Conservation (phyloP, 2,113 vertebrate genomes). For the Australoheros scitulus region DNA sequence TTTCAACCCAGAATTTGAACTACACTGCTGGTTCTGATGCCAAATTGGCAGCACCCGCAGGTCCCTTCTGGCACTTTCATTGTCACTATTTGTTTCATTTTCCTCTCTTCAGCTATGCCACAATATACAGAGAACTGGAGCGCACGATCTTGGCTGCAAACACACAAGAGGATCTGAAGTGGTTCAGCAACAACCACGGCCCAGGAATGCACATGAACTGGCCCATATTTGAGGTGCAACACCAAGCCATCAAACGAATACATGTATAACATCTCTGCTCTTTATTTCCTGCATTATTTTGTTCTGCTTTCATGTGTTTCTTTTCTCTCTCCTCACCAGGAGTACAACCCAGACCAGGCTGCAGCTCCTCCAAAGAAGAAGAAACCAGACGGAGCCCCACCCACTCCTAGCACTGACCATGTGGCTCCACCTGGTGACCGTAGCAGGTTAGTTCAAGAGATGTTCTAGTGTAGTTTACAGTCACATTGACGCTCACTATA, state of each 20-base stretch:
- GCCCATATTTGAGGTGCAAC: slow-evolving; percentile 94
- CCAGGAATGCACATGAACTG: slow-evolving; percentile 98
- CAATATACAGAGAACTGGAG: slow-evolving; percentile 94
- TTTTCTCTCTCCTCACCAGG: slow-evolving; percentile 75
- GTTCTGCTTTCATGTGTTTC: not conserved
- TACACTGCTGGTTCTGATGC: slow-evolving; percentile 9
- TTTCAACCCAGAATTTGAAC: slow-evolving; percentile 37
- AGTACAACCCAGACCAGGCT: slow-evolving; percentile 94
- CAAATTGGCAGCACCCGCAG: slow-evolving; percentile 44
- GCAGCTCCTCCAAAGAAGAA: slow-evolving; percentile 88
- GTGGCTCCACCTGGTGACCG: slow-evolving; percentile 89
- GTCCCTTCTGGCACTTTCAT: slow-evolving; percentile 34
- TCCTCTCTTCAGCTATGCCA: slow-evolving; percentile 83
- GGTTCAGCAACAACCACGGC: slow-evolving; percentile 95
- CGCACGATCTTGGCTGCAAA: slow-evolving; percentile 90
- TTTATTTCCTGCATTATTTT: not conserved
- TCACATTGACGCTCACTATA: not conserved
- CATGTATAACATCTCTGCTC: not conserved
- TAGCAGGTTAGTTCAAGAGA: slow-evolving; percentile 82
- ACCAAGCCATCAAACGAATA: not conserved
- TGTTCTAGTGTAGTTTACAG: not conserved
- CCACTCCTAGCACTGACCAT: slow-evolving; percentile 84
- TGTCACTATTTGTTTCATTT: slow-evolving; percentile 45
- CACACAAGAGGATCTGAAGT: slow-evolving; percentile 96
- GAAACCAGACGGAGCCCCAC: slow-evolving; percentile 88